A percentile compares a stretch with the other conserved stretches of the same genome.
These are phyloP conservation scores for Melierax canorus DNA, from an alignment of 2,113 vertebrate genomes.

Conservation along the genomic window DNA sequence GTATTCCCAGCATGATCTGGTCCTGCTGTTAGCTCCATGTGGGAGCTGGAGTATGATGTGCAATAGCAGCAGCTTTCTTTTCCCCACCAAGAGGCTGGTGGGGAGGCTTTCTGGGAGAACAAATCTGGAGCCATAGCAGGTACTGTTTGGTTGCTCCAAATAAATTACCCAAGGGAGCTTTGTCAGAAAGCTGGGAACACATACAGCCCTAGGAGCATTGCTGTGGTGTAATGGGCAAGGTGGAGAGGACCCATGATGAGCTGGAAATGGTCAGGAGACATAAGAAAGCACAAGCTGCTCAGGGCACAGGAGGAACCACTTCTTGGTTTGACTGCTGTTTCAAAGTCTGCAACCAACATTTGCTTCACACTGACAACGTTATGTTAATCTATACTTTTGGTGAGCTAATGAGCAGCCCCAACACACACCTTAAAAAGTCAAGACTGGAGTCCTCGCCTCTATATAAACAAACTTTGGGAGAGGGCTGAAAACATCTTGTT, in stretches of 20 bases:
- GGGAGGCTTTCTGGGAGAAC: not conserved
- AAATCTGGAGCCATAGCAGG: not conserved
- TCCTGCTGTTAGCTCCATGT: not conserved
- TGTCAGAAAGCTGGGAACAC: not conserved
- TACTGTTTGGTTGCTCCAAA: not conserved
- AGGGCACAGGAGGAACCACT: not conserved
- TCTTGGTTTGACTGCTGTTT: not conserved
- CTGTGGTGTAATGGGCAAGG: not conserved
- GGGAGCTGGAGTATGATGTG: not conserved
- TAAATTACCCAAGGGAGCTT: not conserved
- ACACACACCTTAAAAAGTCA: not conserved
- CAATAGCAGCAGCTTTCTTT: not conserved
- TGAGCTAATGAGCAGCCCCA: not conserved
- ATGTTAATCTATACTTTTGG: not conserved
- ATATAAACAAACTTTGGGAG: not conserved
- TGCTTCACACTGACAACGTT: not conserved
- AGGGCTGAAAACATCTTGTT: not conserved
- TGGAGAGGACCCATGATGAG: not conserved
- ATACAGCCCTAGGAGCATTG: not conserved
- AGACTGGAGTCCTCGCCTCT: not conserved
- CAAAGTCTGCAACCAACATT: not conserved
- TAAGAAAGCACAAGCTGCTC: not conserved
- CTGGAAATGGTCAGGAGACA: not conserved
- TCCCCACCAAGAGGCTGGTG: not conserved
- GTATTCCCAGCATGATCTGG: not conserved